Conservation (phyloP, 2,888 invertebrate species). For the Lydus trimaculatus region DNA sequence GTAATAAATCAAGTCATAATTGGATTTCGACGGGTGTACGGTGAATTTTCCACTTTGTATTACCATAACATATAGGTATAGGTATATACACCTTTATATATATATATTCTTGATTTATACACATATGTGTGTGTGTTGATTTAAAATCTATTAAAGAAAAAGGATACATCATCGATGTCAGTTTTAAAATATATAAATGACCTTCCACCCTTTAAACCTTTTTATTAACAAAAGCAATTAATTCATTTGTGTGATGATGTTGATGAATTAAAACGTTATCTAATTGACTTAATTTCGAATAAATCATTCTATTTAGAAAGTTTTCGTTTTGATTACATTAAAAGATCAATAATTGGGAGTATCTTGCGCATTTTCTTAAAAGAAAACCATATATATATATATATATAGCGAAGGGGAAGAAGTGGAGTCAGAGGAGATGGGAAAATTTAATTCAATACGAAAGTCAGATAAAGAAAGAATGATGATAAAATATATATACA, state of each 20-base stretch:
- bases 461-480: slow-evolving; percentile 2
- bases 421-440: neutral
- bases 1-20: slow-evolving; percentile 39
- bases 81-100: neutral
- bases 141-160: slow-evolving; percentile 9
- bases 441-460: neutral
- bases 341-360: slow-evolving; percentile 4
- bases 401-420: too few relatives aligned
- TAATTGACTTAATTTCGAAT: slow-evolving; percentile 24
- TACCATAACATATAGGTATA: neutral
- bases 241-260: slow-evolving; percentile 10
- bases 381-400: neutral
- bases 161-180: slow-evolving; percentile 12
- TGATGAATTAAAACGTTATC: slow-evolving; percentile 33
- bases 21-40: slow-evolving; percentile 31
- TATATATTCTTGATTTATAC: neutral
- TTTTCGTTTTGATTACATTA: neutral
- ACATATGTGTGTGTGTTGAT: neutral
- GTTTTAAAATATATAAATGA: slow-evolving; percentile 32
- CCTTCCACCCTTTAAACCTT: slow-evolving; percentile 33
- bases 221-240: slow-evolving; percentile 31
- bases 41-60: slow-evolving; percentile 24
- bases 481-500: slow-evolving; percentile 1
- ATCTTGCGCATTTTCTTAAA: slow-evolving; percentile 4
- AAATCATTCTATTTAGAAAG: slow-evolving; percentile 22